Evolutionary conservation across 92 coral and sea anemone genomes (phyloP), one percentile per base, ranked within the genome.

Genomic region (Epizoanthus rinbou): DNA sequence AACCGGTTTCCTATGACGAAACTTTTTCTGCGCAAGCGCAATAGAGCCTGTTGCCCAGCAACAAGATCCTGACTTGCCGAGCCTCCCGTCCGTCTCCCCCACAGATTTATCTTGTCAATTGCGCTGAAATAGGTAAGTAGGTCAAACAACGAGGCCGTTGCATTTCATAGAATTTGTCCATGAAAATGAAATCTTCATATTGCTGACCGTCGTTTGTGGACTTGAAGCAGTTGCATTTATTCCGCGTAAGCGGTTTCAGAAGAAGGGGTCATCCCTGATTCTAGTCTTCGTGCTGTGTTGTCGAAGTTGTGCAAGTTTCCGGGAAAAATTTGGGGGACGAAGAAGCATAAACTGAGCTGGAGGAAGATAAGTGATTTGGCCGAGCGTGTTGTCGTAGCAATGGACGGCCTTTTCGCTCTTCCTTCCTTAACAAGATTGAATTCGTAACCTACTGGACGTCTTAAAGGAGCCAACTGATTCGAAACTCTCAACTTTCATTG

Each of bases 391-490:
- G 76, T 89, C 88, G 91, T 89, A 91, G 92, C 89, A 60, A 72
- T 85, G 94, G 98, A 93, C 98, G 94, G 93, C 93, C 90, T 78
- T 85, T 91, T 93, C 95, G 78, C 80, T 90, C 74, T 50, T 43
- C 71, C 59, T 78, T 78, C 82, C 59, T 43, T 39, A 9, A 43
- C 82, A 17, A 78, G 70, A 69, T 13, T 62, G 47, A 59, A 78
- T 78, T 78, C 70, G 35, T 78, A 69, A 78, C 70, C 71, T 59
- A 45, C 58, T 63, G 71, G 72, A 37, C 28, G 59, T 62, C 57
- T 62, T 62, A 39, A 13, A 78, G 39, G 35, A 75, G 39, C 35
- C 41, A 19, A n/a, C 66, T 37, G 59, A 62, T n/a, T 37, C 82
- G 71, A 78, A 78, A 78, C 82, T 78, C 57, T 59, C 19, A 78